A percentile compares a stretch with the other conserved stretches of the same genome.
phyloP scores from a whole-genome alignment of 2,113 vertebrate genomes.

The Sturnira hondurensis region DNA sequence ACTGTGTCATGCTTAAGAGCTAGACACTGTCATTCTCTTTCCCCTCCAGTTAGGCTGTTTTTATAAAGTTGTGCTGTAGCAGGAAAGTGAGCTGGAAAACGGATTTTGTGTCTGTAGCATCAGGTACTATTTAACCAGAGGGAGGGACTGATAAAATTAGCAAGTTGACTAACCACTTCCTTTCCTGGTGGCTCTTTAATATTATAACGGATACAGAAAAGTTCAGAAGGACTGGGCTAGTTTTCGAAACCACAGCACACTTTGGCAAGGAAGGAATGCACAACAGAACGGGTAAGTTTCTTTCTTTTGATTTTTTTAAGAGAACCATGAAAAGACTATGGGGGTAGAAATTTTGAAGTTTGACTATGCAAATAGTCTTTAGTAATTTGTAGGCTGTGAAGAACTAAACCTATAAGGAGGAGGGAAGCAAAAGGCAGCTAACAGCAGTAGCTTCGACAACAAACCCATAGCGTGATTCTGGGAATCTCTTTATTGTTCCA shows the following conservation, averaged over 20 bases:
- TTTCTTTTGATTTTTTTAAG: slow-evolving; percentile 62
- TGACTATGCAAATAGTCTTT: slow-evolving; percentile 20
- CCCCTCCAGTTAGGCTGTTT: background rate
- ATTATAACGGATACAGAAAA: slow-evolving; percentile 78
- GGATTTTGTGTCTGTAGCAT: slow-evolving; percentile 54
- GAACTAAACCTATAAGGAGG: background rate
- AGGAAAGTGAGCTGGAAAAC: slow-evolving; percentile 52
- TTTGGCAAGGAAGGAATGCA: slow-evolving; percentile 73
- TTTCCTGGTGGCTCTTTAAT: slow-evolving; percentile 81
- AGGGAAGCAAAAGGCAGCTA: background rate
- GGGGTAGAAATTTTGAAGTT: background rate
- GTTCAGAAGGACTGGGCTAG: slow-evolving; percentile 75
- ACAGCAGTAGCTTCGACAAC: background rate
- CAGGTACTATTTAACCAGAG: slow-evolving; percentile 76
- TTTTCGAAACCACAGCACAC: slow-evolving; percentile 71
- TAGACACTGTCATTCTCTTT: background rate
- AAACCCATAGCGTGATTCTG: background rate
- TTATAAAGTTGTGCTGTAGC: slow-evolving; percentile 6
- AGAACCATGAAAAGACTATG: background rate
- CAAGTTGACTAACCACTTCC: slow-evolving; percentile 86
- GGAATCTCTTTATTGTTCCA: background rate
- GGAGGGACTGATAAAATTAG: slow-evolving; percentile 81
- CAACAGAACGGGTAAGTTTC: slow-evolving; percentile 79
- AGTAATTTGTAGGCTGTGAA: background rate
- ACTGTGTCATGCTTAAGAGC: slow-evolving; percentile 5